Base-by-base conservation (phyloP, 2,797 vertebrate genomes). In the Staurois parvus region DNA sequence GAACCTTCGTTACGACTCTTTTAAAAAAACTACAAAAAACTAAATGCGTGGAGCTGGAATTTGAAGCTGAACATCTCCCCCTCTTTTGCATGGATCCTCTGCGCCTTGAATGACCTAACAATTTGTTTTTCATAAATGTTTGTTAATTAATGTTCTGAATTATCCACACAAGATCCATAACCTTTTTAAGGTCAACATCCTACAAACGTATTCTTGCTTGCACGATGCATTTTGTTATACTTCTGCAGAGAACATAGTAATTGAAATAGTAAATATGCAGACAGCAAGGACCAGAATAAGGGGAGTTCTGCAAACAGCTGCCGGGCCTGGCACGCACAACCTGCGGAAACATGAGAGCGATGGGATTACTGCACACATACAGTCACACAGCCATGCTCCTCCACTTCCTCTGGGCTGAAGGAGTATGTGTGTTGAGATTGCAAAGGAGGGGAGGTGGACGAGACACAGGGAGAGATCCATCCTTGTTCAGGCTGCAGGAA, bases 281-380 rank as follows among this genome's bases (percentile, higher is more conserved):
- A 29, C 40, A 68, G 79, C 17, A 21, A 12, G 15, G 48, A 59
- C 32, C 19, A 26, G 66, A 76, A 75, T 68, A 37, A 68, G 64
- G 77, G 45, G 78, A 75, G 52, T 29, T 34, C 73, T 70, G 62
- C n/a, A 68, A 48, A 87, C 85, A 79, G 76, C 69, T 79, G 75
- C 75, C 69, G 45, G 69, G 81, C 85, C 75, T 87, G 85, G 85
- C 85, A 87, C 59, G 81, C 81, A 83, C 56, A 87, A 68, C 75
- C 80, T 74, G 69, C 59, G 62, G 85, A 87, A 87, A 87, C 85
- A 87, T 83, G 85, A 87, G 85, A 87, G 72, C 76, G 42, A 68
- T 78, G 80, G 85, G 85, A 87, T 87, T 87, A 87, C 74, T 78
- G 79, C 85, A 83, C 75, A 83, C 75, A 69, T 52, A 83, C 85